phyloP scores from a whole-genome alignment of 2,113 vertebrate species.

The Alectura lathami region DNA sequence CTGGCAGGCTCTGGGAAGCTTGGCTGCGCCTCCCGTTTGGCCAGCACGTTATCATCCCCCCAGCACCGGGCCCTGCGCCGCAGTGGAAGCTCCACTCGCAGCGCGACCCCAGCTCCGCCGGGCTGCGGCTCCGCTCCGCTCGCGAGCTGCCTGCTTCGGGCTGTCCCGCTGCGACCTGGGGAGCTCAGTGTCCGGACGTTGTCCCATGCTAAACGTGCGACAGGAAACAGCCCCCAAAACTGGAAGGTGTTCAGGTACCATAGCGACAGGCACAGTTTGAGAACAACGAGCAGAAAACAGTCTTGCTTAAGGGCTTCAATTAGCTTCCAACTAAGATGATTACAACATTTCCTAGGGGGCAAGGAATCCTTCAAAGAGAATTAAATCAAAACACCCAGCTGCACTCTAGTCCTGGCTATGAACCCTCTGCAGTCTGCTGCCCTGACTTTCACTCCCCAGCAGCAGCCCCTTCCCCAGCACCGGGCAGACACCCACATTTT shows the following conservation, averaged over 20 bases:
- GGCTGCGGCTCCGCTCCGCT: not conserved
- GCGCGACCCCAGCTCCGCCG: fast-evolving
- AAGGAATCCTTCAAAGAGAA: not conserved
- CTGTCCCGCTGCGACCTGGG: not conserved
- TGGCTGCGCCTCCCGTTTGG: too few species aligned
- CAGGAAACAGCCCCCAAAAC: not conserved
- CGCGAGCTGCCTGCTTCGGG: fast-evolving
- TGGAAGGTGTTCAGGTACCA: not conserved
- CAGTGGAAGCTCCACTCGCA: not conserved
- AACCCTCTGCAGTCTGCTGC: fast-evolving
- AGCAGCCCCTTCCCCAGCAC: not conserved
- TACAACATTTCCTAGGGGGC: not conserved
- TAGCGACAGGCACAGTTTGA: not conserved
- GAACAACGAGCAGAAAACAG: not conserved
- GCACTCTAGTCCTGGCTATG: fast-evolving
- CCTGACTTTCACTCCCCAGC: not conserved
- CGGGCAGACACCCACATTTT: not conserved
- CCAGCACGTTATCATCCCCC: too few species aligned
- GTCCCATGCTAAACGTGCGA: not conserved
- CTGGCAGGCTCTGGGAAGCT: not conserved
- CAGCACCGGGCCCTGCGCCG: too few species aligned
- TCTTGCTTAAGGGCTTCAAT: not conserved
- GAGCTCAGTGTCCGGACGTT: not conserved
- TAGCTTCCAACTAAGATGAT: not conserved
- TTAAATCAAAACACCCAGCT: not conserved